phyloP scores from a whole-genome alignment of 2,797 vertebrate genomes.

The Myiotriccus ornatus region DNA sequence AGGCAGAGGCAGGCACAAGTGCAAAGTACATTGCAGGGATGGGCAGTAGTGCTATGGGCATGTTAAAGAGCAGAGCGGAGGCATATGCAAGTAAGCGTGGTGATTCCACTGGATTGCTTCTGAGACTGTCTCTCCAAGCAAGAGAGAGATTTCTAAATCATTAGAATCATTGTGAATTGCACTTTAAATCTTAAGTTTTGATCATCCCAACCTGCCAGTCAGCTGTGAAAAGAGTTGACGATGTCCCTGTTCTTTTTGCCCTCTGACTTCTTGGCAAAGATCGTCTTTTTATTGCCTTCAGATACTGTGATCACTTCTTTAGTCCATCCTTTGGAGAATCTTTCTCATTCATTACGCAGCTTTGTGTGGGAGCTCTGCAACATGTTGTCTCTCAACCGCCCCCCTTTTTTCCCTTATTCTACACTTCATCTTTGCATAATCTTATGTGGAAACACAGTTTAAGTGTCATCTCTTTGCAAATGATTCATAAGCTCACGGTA shows the following conservation, averaged over 20 bases:
- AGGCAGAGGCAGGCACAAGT: not conserved
- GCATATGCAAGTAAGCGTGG: too few relatives aligned
- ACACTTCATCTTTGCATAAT: slow-evolving; percentile 37
- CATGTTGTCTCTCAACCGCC: not conserved
- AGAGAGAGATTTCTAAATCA: not conserved
- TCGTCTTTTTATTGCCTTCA: not conserved
- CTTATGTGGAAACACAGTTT: slow-evolving; percentile 12
- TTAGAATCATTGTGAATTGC: not conserved
- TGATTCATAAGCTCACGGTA: slow-evolving; percentile 10
- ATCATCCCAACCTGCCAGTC: not conserved
- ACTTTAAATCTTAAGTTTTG: not conserved
- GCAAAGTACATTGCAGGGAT: not conserved
- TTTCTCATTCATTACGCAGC: not conserved
- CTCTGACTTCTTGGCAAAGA: not conserved
- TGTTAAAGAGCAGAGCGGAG: not conserved
- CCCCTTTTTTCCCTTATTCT: not conserved
- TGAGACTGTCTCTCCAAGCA: not conserved
- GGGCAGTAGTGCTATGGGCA: not conserved
- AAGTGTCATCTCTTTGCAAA: not conserved
- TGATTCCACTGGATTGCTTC: not conserved
- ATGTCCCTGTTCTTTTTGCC: not conserved
- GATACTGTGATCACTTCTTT: not conserved
- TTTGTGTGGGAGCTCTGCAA: slow-evolving; percentile 27
- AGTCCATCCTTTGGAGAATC: not conserved
- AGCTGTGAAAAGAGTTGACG: not conserved